A percentile compares a stretch with the other conserved stretches of the same genome.
phyloP scores from a whole-genome alignment of 2,797 vertebrate species.

The Chloroceryle inda region DNA sequence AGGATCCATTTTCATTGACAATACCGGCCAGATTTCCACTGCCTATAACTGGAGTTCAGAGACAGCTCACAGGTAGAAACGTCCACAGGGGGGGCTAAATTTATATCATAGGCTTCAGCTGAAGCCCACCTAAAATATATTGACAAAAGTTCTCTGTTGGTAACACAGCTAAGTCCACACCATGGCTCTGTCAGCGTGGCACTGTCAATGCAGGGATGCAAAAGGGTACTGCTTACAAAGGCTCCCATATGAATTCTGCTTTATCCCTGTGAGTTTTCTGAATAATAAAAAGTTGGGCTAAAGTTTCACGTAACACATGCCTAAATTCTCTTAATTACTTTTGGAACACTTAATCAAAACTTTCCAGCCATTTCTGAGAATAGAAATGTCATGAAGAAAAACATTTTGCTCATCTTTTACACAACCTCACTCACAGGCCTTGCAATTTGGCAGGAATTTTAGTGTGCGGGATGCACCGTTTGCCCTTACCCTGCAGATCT shows the following conservation, averaged over 20 bases:
- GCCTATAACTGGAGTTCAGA: background rate
- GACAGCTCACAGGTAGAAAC: background rate
- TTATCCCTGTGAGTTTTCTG: background rate
- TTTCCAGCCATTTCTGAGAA: background rate
- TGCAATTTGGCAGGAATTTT: background rate
- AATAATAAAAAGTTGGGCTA: background rate
- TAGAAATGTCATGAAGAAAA: background rate
- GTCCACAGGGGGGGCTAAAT: background rate
- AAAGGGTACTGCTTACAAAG: background rate
- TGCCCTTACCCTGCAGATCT: background rate
- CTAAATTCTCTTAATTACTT: background rate
- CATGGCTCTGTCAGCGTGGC: background rate
- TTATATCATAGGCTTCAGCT: background rate
- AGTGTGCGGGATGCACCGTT: background rate
- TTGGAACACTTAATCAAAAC: background rate
- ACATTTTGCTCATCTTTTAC: background rate
- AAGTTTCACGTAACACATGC: background rate
- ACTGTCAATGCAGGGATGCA: background rate
- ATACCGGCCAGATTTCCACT: rapidly evolving
- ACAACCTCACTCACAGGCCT: background rate
- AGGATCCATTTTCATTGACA: background rate
- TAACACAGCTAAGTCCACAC: background rate
- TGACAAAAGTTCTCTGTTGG: background rate
- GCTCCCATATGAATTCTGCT: background rate
- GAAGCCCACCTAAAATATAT: background rate